phyloP scores from a whole-genome alignment of 1,140 invertebrate genomes.

The Stratiolaelaps scimitus region DNA sequence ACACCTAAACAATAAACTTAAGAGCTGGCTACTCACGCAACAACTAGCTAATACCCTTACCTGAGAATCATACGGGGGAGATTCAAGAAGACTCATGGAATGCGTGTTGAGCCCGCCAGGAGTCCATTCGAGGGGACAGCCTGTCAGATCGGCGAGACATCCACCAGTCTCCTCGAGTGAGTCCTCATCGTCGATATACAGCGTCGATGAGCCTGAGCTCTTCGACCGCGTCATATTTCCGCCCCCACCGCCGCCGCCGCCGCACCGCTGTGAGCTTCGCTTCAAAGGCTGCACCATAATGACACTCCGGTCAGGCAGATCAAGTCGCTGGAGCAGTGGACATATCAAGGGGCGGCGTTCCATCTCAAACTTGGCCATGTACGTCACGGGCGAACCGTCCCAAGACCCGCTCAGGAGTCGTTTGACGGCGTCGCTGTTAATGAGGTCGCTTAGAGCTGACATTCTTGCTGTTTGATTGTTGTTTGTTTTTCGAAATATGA shows the following conservation, averaged over 20 bases:
- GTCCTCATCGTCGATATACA: conserved; percentile 25
- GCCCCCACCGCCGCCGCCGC: too few species aligned
- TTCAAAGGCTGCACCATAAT: conserved; percentile 20
- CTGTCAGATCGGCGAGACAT: conserved; percentile 23
- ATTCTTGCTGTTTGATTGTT: background rate
- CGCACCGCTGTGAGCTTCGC: background rate
- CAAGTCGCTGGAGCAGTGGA: conserved; percentile 10
- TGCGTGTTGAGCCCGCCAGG: conserved; percentile 15
- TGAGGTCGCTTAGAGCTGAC: conserved; percentile 19
- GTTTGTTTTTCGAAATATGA: too few species aligned
- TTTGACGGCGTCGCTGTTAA: conserved; percentile 21
- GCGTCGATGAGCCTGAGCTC: conserved; percentile 18
- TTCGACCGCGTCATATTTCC: conserved; percentile 16
- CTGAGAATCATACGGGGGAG: conserved; percentile 24
- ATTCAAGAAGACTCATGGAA: conserved; percentile 19
- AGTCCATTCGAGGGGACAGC: conserved; percentile 21
- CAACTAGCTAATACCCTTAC: background rate
- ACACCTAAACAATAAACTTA: too few species aligned
- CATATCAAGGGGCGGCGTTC: conserved; percentile 9
- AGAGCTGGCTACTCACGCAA: too few species aligned
- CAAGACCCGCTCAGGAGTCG: conserved; percentile 1
- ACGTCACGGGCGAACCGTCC: conserved; percentile 13
- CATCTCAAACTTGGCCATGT: conserved; percentile 19
- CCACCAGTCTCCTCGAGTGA: conserved; percentile 10
- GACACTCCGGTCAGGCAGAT: conserved; percentile 12